Percentiles rank a stretch among this genome's conserved stretches.
Evolutionary conservation across 2,113 vertebrate genomes (phyloP).

Genomic region (Danio rerio): GRCz12tu NC_133193.1:19377001-19377500

Average conservation of each 20-base stretch:
- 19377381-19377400: neutral
- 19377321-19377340: slow-evolving; percentile 61
- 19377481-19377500: neutral
- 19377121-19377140: slow-evolving; percentile 77
- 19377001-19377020: slow-evolving; percentile 49
- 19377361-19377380: slow-evolving; percentile 39
- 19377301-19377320: slow-evolving; percentile 37
- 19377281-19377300: slow-evolving; percentile 62
- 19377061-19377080: slow-evolving; percentile 64
- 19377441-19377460: neutral
- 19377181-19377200: slow-evolving; percentile 56
- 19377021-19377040: slow-evolving; percentile 35
- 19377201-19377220: slow-evolving; percentile 72
- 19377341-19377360: slow-evolving; percentile 33
- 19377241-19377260: slow-evolving; percentile 69
- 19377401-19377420: neutral
- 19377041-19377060: slow-evolving; percentile 31
- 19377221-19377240: slow-evolving; percentile 77
- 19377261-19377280: slow-evolving; percentile 71
- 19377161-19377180: slow-evolving; percentile 55
- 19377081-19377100: slow-evolving; percentile 73
- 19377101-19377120: slow-evolving; percentile 79
- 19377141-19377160: slow-evolving; percentile 64
- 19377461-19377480: neutral
- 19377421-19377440: neutral